Evolutionary conservation across 2,797 vertebrate species (phyloP).

Genomic region (Microcaecilia unicolor): DNA sequence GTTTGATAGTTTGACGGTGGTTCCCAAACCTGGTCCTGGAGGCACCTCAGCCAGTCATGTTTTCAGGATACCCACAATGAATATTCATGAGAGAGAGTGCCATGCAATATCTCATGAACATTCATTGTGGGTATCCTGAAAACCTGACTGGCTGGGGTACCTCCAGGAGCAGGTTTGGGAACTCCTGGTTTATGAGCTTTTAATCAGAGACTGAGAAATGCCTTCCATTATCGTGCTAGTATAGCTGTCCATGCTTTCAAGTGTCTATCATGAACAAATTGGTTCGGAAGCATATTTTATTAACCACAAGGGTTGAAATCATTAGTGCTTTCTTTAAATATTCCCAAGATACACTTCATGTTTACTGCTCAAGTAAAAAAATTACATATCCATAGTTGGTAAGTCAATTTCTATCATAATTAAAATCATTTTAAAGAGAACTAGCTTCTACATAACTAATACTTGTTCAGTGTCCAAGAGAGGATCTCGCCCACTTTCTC

Average conservation of each 20-base stretch:
- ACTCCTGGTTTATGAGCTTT: constrained; percentile 74
- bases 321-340: constrained; percentile 74
- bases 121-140: no score
- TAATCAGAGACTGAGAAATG: constrained; percentile 74
- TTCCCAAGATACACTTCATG: constrained; percentile 69
- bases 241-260: constrained; percentile 62
- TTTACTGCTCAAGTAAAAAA: constrained; percentile 64
- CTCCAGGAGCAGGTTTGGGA: no score
- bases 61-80: no score
- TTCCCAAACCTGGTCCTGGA: no score
- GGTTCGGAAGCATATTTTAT: constrained; percentile 78
- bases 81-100: no score
- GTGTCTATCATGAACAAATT: constrained; percentile 76
- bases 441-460: constrained; percentile 12
- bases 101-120: no score
- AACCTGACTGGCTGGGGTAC: no score
- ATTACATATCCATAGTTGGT: constrained; percentile 38
- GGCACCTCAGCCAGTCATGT: no score
- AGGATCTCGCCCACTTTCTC: no score
- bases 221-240: constrained; percentile 59
- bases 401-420: no score
- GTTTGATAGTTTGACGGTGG: no score
- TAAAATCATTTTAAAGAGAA: constrained; percentile 26
- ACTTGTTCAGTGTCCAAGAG: neutral
- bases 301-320: constrained; percentile 74